These are phyloP conservation scores for Chaetorhynchus papuensis DNA, from an alignment of 2,113 vertebrate genomes.

Conservation along the genomic window DNA sequence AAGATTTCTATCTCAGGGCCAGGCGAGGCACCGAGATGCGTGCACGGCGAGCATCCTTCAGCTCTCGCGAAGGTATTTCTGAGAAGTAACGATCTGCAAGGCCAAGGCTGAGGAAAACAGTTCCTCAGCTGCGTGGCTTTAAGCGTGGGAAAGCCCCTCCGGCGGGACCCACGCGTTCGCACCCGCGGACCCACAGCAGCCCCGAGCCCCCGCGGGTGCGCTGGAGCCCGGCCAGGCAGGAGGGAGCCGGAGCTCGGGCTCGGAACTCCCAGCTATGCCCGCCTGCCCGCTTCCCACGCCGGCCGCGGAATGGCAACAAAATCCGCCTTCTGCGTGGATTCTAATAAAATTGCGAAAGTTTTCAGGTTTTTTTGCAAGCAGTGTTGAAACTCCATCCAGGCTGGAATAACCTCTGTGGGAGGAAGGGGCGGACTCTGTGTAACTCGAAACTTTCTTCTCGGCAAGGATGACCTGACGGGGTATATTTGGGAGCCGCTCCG, in stretches of 20 bases:
- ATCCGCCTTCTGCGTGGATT: neutral
- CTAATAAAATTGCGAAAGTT: neutral
- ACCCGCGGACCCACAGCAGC: neutral
- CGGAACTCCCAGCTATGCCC: neutral
- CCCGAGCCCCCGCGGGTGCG: neutral
- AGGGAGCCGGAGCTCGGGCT: neutral
- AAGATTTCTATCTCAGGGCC: neutral
- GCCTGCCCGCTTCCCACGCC: neutral
- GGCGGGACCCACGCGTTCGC: neutral
- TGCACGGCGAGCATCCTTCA: neutral
- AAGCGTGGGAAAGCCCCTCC: neutral
- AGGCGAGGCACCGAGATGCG: neutral
- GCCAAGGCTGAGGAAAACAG: neutral
- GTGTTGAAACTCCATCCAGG: neutral
- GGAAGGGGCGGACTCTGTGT: neutral
- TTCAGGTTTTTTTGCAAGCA: neutral
- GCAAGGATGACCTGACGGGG: neutral
- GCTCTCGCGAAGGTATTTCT: neutral
- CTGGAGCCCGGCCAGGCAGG: neutral
- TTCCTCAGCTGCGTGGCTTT: neutral
- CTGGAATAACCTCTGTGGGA: conserved; percentile 37
- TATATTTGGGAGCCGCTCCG: neutral
- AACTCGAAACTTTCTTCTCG: conserved; percentile 63
- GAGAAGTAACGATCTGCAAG: neutral
- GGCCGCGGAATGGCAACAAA: neutral